Percentiles rank a stretch among this genome's conserved stretches.
phyloP scores from a whole-genome alignment of 37 sponge, comb jelly and placozoan species.

The Oopsacas minuta region DNA sequence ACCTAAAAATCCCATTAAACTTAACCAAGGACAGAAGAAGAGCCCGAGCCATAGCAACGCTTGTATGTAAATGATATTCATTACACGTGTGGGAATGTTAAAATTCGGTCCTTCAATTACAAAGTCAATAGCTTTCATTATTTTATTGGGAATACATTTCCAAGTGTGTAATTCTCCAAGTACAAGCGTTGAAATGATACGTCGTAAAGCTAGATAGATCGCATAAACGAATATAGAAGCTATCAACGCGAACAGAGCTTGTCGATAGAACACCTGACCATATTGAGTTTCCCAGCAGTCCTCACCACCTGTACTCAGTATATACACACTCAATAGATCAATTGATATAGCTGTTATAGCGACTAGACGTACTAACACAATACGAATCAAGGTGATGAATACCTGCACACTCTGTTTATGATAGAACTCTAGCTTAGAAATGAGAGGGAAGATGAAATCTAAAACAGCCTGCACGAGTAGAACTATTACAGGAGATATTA shows the following conservation, averaged over 20 bases:
- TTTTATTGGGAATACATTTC: constrained; percentile 9
- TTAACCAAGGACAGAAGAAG: not conserved
- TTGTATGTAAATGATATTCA: constrained; percentile 4
- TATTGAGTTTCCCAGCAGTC: not conserved
- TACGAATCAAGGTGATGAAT: not conserved
- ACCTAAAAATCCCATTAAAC: not conserved
- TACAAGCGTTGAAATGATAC: not conserved
- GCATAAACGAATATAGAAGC: not conserved
- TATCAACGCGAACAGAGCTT: not conserved
- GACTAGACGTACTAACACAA: constrained; percentile 5
- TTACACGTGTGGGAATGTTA: not conserved
- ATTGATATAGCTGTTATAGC: not conserved
- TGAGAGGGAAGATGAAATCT: not conserved
- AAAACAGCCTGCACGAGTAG: not conserved
- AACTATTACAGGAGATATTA: not conserved
- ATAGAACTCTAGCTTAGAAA: not conserved
- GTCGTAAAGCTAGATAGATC: not conserved
- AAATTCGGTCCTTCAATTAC: not conserved
- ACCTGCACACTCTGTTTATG: not conserved
- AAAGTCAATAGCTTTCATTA: not conserved
- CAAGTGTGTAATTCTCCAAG: not conserved
- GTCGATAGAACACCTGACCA: not conserved
- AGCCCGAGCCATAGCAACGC: not conserved
- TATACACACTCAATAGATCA: not conserved
- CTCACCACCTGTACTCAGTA: not conserved